Evolutionary conservation across 2,888 invertebrate genomes (phyloP), one percentile per base, ranked within the genome.

Genomic region (Macrophya alboannulata): DNA sequence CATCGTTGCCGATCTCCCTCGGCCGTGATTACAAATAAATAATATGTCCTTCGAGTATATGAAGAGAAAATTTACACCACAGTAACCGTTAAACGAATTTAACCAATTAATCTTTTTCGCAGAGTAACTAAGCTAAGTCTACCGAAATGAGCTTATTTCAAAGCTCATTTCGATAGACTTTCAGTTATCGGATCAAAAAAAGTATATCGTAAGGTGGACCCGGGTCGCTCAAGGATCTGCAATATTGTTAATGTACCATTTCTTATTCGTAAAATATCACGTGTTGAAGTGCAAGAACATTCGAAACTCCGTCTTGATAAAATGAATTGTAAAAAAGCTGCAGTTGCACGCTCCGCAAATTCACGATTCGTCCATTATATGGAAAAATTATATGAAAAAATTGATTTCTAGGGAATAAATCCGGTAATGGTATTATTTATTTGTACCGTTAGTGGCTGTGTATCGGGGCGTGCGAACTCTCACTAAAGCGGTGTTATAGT

Each of bases 31-130:
- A 81, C 3, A 37, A 55, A 55, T 55, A 59, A 79, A 59, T 17
- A 79, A 37, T 55, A 55, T 4, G 9, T 37, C 17, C 37, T 43
- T 2, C n/a, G 40, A n/a, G 31, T 72, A 31, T 51, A n/a, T 37
- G n/a, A 2, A 21, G 9, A 55, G 55, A 25, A 31, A 10, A n/a
- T 2, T 1, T 55, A n/a, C n/a, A n/a, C n/a, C n/a, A n/a, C 55
- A 17, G n/a, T 55, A 62, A 62, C 62, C 25, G 62, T 62, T 55
- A 62, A 62, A 37, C 31, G 68, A 68, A 68, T 68, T 68, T 68
- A 12, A 37, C 31, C 37, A 68, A 37, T 68, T 68, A 68, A 37
- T 68, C 68, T 68, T 17, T 37, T 68, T 68, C 68, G 6, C 37
- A 4, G 37, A 68, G 25, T 68, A 68, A 68, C 15, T 68, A 37